Evolutionary conservation across 2,888 invertebrate species (phyloP).

Genomic region (Harpalus rufipes): DNA sequence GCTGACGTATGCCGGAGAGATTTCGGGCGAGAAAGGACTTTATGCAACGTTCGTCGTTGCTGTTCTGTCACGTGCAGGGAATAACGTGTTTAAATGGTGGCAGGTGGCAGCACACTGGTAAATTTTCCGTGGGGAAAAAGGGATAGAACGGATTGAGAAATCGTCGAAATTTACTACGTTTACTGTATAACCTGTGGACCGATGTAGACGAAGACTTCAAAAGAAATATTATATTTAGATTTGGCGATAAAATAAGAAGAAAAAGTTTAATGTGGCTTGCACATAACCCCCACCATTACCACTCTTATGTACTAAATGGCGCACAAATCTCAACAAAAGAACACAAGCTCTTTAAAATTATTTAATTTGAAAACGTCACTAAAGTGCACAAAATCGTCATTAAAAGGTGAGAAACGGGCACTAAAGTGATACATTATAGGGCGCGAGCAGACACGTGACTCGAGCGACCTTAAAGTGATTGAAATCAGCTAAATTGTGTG

Average conservation of each 20-base stretch:
- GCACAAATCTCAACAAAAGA: background rate
- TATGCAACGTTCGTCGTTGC: conserved; percentile 52
- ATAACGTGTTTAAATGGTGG: too few relatives aligned
- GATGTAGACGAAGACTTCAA: background rate
- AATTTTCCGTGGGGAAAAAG: conserved; percentile 5
- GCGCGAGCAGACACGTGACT: too few relatives aligned
- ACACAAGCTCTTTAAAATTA: too few relatives aligned
- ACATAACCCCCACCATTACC: too few relatives aligned
- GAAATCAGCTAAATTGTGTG: too few relatives aligned
- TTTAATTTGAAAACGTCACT: too few relatives aligned
- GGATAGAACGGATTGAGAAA: background rate
- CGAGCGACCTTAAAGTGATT: too few relatives aligned
- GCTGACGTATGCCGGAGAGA: conserved; percentile 62
- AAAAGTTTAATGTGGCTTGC: too few relatives aligned
- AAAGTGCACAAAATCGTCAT: too few relatives aligned
- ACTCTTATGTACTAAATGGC: background rate
- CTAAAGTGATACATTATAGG: too few relatives aligned
- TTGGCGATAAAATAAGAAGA: too few relatives aligned
- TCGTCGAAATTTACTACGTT: background rate
- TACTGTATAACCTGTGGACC: background rate
- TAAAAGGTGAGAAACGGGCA: too few relatives aligned
- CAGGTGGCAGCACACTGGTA: background rate
- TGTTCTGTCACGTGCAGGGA: conserved; percentile 63
- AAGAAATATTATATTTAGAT: conserved; percentile 17
- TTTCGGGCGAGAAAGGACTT: conserved; percentile 56